phyloP scores from a whole-genome alignment of 2,113 vertebrate species.

The Fukomys damarensis region DNA sequence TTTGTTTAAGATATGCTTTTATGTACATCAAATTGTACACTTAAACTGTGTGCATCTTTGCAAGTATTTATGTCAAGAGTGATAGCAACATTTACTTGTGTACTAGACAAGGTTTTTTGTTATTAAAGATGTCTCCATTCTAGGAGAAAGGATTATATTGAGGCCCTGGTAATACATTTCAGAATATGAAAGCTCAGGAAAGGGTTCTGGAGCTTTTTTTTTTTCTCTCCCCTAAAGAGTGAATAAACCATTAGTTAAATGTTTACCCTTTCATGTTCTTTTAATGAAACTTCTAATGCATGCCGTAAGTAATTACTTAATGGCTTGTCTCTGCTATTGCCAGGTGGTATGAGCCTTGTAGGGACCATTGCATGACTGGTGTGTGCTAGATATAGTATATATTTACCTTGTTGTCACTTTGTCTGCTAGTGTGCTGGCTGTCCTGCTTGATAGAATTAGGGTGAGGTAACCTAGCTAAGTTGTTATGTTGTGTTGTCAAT shows the following conservation, averaged over 20 bases:
- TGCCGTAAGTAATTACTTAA: slow-evolving; percentile 66
- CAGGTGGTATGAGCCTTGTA: slow-evolving; percentile 68
- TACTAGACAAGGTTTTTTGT: slow-evolving; percentile 17
- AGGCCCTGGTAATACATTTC: slow-evolving; percentile 47
- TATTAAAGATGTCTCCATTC: slow-evolving; percentile 17
- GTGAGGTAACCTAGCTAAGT: slow-evolving; percentile 32
- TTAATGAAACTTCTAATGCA: slow-evolving; percentile 69
- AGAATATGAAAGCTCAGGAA: slow-evolving; percentile 41
- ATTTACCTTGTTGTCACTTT: slow-evolving; percentile 47
- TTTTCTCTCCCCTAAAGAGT: slow-evolving; percentile 19
- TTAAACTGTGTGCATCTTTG: slow-evolving; percentile 54
- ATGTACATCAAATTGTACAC: slow-evolving; percentile 48
- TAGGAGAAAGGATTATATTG: background rate
- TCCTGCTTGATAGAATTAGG: slow-evolving; percentile 49
- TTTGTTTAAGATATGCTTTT: slow-evolving; percentile 68
- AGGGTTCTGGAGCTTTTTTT: slow-evolving; percentile 53
- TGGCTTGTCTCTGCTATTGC: slow-evolving; percentile 59
- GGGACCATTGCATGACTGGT: slow-evolving; percentile 71
- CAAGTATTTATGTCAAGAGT: slow-evolving; percentile 48
- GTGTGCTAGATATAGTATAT: slow-evolving; percentile 50
- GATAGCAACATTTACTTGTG: slow-evolving; percentile 46
- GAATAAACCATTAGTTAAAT: slow-evolving; percentile 53
- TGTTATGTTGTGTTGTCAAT: slow-evolving; percentile 5
- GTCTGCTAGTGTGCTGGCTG: background rate
- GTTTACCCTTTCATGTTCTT: slow-evolving; percentile 66